Conservation (phyloP, 2,888 invertebrate genomes). For the Branchipolynoe longqiensis region DNA sequence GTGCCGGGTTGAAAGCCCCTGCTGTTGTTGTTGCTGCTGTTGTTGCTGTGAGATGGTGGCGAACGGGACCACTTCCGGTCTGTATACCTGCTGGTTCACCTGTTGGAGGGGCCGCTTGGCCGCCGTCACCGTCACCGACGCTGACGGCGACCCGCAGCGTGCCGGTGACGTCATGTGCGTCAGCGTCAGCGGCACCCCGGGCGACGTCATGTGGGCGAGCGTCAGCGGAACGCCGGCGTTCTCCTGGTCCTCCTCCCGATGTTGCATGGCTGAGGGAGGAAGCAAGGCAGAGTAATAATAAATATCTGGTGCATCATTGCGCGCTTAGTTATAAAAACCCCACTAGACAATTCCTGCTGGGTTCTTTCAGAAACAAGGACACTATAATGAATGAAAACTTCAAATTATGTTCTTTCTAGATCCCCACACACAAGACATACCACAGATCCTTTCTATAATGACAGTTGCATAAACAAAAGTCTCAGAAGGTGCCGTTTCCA, state of each 20-base stretch:
- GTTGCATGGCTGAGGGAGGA: slow-evolving; percentile 59
- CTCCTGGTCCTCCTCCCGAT: slow-evolving; percentile 53
- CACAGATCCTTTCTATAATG: no score
- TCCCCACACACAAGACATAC: no score
- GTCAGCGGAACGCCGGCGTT: slow-evolving; percentile 20
- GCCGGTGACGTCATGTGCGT: neutral
- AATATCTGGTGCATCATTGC: no score
- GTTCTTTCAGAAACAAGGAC: no score
- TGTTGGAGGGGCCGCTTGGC: slow-evolving; percentile 58
- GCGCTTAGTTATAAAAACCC: no score
- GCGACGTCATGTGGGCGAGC: neutral
- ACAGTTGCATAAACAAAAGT: no score
- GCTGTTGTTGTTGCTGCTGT: slow-evolving; percentile 27
- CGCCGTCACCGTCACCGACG: slow-evolving; percentile 11
- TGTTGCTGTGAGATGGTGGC: slow-evolving; percentile 3
- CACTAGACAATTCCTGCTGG: no score
- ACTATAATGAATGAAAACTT: no score
- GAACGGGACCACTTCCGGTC: neutral
- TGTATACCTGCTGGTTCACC: slow-evolving; percentile 56
- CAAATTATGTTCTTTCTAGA: no score
- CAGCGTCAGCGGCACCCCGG: slow-evolving; percentile 2
- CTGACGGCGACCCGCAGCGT: slow-evolving; percentile 33
- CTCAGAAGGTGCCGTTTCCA: no score
- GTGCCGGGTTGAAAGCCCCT: neutral
- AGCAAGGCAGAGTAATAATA: no score